Evolutionary conservation across 2,113 vertebrate species (phyloP), one percentile per base, ranked within the genome.

Genomic region (Tetrao urogallus): DNA sequence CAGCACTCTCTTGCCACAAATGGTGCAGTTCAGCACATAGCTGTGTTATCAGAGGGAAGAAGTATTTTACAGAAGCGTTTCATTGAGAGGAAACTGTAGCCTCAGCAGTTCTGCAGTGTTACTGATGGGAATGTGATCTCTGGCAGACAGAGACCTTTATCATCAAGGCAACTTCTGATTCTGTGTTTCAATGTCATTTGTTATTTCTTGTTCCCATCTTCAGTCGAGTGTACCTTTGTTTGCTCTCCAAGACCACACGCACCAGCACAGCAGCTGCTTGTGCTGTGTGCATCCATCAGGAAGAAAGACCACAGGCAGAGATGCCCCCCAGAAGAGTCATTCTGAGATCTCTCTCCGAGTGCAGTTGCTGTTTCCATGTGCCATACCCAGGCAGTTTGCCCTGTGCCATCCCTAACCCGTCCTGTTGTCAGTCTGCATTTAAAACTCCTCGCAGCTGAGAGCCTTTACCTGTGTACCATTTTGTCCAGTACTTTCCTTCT

Each of bases 101-200:
- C 36, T 50, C 67, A 50, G 71, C 10, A 15, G 32, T 11, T 57
- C 58, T 69, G 40, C 2, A 2, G 17, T 6, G 0, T 70, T 61
- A n/a, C 52, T 58, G 77, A 86, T 56, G 34, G 45, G 9, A 34
- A 18, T 0, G 5, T 25, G 43, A 40, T 54, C 24, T 76, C 45
- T 80, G 81, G 24, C 54, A 73, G 66, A 71, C 15, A 74, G 76
- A 52, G 30, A 92, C 30, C 60, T 79, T 73, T 73, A 40, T 34
- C 36, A 24, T 70, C 50, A 42, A 7, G 66, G 24, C 11, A 82
- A 43, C 45, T 72, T 86, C 4, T 47, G 50, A 63, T 85, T 47
- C 32, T 27, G 25, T 3, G 0, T 85, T 93, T 86, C 78, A 64
- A 67, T 82, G 42, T 56, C 4, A 0, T 40, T 69, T 0, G 0